Evolutionary conservation across 2,888 invertebrate species (phyloP).

Genomic region (Andricus curvator): DNA sequence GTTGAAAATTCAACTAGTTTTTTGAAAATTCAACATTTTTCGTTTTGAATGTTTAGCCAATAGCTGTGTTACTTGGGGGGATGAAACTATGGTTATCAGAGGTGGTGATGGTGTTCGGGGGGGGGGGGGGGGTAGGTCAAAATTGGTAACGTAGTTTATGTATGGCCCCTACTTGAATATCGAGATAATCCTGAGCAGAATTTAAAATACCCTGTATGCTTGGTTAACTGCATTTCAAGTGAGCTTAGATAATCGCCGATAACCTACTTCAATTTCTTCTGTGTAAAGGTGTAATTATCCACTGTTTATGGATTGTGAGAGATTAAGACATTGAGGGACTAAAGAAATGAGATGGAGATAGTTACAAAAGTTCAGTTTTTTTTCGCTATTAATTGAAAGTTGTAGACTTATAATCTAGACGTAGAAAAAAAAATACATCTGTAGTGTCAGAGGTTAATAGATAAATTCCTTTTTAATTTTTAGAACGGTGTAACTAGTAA

Average conservation of each 20-base stretch:
- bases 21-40: too few species aligned
- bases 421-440: not conserved
- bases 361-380: not conserved
- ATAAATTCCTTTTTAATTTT: not conserved
- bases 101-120: too few species aligned
- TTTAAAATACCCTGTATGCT: not conserved
- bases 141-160: too few species aligned
- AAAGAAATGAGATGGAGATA: not conserved
- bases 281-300: slow-evolving; percentile 1
- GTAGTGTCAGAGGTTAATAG: not conserved
- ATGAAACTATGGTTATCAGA: too few species aligned
- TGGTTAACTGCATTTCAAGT: not conserved
- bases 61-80: too few species aligned
- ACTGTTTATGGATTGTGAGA: not conserved
- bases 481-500: not conserved
- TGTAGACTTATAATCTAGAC: not conserved
- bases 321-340: not conserved
- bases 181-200: not conserved
- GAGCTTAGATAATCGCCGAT: not conserved
- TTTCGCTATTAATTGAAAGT: not conserved
- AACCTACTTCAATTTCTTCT: slow-evolving; percentile 8
- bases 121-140: too few species aligned
- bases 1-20: too few species aligned
- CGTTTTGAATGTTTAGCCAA: too few species aligned
- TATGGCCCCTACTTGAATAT: not conserved